Base-by-base conservation (phyloP, 2,113 vertebrate genomes). In the Empidonax alnorum region DNA sequence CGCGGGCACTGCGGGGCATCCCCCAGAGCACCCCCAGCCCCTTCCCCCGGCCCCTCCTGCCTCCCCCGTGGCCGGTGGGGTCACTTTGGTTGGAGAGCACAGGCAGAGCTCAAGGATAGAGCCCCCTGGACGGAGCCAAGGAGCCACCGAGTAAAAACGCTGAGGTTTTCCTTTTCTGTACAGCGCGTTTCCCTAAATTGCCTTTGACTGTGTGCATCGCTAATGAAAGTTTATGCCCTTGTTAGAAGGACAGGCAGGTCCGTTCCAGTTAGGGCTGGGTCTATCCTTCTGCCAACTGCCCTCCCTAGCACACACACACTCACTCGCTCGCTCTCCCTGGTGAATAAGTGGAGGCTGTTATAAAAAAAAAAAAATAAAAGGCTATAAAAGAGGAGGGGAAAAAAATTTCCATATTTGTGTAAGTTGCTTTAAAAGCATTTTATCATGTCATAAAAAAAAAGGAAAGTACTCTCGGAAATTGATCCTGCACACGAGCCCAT, bases 351-450 rank as follows among this genome's bases (percentile, higher is more conserved):
- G 98, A 99, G 97, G 98, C 98, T 96, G 98, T 98, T 98, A 96
- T 89, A 41, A 41, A 41, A 41, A 41, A 97, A 96, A 91, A 97
- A 67, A 9, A 39, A n/a, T 23, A 97, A 98, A 98, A 24, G n/a
- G n/a, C n/a, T n/a, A n/a, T n/a, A 22, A 66, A 50, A 72, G 15
- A 41, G 58, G 50, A 53, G 78, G 81, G 67, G 78, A 97, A 98
- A 98, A 98, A 98, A 99, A 98, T 99, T 98, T 99, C 99, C 99
- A 99, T 99, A 99, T 99, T 99, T 99, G 99, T 99, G 98, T 99
- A 99, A 99, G 99, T 99, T 99, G 99, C 99, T 99, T 99, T 99
- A 99, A 99, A 99, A 99, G 99, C 99, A 99, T 99, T 99, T 99
- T 99, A 99, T 99, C 99, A 99, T 99, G 99, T 99, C 99, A 99